Conservation (phyloP, 2,888 invertebrate genomes). For the Anorthoa munda region DNA sequence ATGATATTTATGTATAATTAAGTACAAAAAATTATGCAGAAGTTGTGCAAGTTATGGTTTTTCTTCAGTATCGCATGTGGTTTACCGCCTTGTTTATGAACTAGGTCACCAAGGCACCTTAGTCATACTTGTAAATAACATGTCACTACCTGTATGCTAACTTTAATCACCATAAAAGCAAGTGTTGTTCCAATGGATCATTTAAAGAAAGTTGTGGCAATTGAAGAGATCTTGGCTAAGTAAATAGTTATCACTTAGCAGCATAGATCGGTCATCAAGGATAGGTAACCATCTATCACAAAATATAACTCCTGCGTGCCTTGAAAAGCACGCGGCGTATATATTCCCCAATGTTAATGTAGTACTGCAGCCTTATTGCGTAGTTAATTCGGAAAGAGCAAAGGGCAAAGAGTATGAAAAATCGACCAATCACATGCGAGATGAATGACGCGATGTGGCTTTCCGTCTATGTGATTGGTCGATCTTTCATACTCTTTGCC, state of each 20-base stretch:
- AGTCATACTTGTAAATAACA: neutral
- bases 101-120: constrained; percentile 38
- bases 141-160: constrained; percentile 2
- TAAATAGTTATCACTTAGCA: no score
- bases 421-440: no score
- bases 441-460: no score
- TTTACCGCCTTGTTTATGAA: constrained; percentile 39
- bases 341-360: no score
- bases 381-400: no score
- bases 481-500: no score
- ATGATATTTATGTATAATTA: constrained; percentile 35
- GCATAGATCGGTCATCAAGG: neutral
- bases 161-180: constrained; percentile 10
- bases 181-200: neutral
- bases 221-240: neutral
- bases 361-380: no score
- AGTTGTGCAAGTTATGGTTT: constrained; percentile 16
- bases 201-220: neutral
- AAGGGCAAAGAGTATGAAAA: no score
- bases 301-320: no score
- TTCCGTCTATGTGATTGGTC: no score
- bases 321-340: no score
- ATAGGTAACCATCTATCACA: neutral
- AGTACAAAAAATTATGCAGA: constrained; percentile 37
- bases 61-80: constrained; percentile 35